These are phyloP conservation scores for Cylloceria caligata DNA, from an alignment of 2,888 invertebrate species.

Conservation along the genomic window DNA sequence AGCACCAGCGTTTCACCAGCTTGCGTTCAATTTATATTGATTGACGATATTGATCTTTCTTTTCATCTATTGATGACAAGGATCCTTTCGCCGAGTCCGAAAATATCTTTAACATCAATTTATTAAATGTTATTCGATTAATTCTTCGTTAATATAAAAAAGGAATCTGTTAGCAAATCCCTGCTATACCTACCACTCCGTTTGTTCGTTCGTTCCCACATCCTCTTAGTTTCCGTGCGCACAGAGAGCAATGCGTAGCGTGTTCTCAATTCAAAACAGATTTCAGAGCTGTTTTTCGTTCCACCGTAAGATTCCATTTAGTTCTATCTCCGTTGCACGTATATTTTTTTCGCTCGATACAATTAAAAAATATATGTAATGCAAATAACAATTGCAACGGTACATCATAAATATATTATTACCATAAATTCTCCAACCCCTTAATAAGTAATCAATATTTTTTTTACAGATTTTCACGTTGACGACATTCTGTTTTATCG, in stretches of 20 bases:
- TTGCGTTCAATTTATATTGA: too few relatives aligned
- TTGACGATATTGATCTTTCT: too few relatives aligned
- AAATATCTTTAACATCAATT: too few relatives aligned
- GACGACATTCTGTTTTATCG: slow-evolving; percentile 46
- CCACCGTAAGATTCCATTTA: neutral
- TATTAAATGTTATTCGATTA: too few relatives aligned
- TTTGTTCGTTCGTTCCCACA: neutral
- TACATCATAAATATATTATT: neutral
- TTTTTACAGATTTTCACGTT: neutral
- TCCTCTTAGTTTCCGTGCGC: neutral
- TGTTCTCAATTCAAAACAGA: too few relatives aligned
- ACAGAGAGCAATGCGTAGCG: slow-evolving; percentile 1
- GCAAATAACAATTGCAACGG: neutral
- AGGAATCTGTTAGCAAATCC: neutral
- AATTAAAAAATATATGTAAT: neutral
- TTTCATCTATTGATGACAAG: too few relatives aligned
- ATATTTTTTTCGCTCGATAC: too few relatives aligned
- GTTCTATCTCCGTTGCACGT: too few relatives aligned
- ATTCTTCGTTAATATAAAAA: too few relatives aligned
- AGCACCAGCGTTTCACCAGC: too few relatives aligned
- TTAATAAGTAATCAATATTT: neutral
- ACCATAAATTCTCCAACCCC: neutral
- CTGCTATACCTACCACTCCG: neutral
- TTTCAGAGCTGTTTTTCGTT: too few relatives aligned
- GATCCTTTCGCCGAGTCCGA: too few relatives aligned